A percentile compares a stretch with the other conserved stretches of the same genome.
phyloP scores from a whole-genome alignment of 92 coral and sea anemone genomes.

The Muricea muricata region DNA sequence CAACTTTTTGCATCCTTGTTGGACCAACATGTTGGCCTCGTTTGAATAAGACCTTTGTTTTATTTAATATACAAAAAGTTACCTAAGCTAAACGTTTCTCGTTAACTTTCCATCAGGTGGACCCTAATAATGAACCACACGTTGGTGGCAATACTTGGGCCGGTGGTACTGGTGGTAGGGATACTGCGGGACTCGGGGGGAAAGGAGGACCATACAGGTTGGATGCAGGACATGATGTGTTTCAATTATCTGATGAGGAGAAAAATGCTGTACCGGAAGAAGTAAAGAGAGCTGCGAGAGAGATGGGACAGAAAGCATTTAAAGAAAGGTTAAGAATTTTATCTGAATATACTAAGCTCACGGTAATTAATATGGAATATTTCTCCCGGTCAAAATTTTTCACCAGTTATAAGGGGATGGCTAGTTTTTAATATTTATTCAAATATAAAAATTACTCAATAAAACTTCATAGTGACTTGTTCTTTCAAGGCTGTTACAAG shows the following conservation, averaged over 20 bases:
- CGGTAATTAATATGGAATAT: no score
- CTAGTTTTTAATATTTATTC: no score
- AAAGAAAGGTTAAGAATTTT: slow-evolving; percentile 75
- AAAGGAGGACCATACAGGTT: slow-evolving; percentile 98
- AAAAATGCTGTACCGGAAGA: slow-evolving; percentile 94
- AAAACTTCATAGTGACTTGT: no score
- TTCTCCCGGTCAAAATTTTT: no score
- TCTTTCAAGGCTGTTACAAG: no score
- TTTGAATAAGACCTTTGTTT: no score
- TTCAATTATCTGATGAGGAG: slow-evolving; percentile 90
- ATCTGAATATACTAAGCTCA: neutral
- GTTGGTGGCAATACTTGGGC: slow-evolving; percentile 99
- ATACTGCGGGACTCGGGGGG: slow-evolving; percentile 99
- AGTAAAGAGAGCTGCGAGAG: slow-evolving; percentile 92
- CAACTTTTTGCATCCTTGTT: no score
- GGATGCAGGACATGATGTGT: slow-evolving; percentile 97
- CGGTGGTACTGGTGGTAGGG: slow-evolving; percentile 99
- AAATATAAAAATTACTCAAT: no score
- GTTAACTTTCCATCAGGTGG: slow-evolving; percentile 66
- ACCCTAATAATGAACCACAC: slow-evolving; percentile 82
- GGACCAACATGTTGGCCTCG: no score
- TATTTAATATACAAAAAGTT: no score
- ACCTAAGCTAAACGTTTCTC: no score
- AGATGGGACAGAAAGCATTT: slow-evolving; percentile 90
- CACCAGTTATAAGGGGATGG: no score